These are phyloP conservation scores for Nerophis lumbriciformis DNA, from an alignment of 2,113 vertebrate species.

Conservation along the genomic window DNA sequence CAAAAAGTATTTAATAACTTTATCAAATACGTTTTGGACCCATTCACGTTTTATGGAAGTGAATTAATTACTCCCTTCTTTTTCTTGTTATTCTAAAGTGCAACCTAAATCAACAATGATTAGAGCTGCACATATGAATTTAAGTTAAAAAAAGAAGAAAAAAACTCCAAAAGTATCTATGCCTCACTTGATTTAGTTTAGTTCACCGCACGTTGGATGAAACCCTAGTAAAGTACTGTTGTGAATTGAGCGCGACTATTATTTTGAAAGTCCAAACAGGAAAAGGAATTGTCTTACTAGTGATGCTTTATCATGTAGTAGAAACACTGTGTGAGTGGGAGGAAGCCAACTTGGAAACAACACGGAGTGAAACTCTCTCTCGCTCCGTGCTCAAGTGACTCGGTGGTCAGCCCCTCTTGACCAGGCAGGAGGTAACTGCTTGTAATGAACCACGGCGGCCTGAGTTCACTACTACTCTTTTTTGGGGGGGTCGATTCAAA, in stretches of 20 bases:
- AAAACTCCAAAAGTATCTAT: no score
- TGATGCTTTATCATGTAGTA: not conserved
- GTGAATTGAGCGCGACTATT: conserved; percentile 1
- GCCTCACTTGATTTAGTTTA: no score
- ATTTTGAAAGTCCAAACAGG: conserved; percentile 38
- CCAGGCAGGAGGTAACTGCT: conserved; percentile 9
- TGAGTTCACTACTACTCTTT: conserved; percentile 4
- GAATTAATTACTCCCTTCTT: no score
- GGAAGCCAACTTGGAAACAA: conserved; percentile 56
- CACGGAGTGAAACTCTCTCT: conserved; percentile 39
- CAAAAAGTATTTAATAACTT: no score
- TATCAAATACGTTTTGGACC: no score
- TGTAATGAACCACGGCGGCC: conserved; percentile 11
- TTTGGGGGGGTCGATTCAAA: conserved; percentile 29
- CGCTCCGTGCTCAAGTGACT: conserved; percentile 28
- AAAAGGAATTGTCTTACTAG: not conserved
- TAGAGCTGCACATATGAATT: no score
- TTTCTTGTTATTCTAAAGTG: no score
- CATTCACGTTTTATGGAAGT: no score
- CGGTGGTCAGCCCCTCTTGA: conserved; percentile 23
- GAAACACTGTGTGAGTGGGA: conserved; percentile 26
- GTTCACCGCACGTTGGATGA: no score
- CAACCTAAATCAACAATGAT: no score
- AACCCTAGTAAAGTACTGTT: no score
- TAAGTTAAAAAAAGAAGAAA: no score